These are phyloP conservation scores for Eumacrocentrus americanus DNA, from an alignment of 2,888 invertebrate genomes.

Conservation along the genomic window DNA sequence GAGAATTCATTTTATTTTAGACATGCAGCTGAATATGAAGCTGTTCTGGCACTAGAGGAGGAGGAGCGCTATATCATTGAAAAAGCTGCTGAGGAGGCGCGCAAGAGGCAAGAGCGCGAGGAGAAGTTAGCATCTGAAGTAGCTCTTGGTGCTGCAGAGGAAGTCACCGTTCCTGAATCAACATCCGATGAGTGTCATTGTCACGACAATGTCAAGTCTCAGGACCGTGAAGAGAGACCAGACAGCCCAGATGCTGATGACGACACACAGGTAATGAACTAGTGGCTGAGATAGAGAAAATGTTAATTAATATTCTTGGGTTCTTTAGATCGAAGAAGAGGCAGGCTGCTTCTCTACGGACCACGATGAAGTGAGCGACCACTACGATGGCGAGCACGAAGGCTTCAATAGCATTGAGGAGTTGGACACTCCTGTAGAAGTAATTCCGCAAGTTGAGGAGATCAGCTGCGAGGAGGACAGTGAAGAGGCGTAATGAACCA, in stretches of 20 bases:
- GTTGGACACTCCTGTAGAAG: constrained; percentile 32
- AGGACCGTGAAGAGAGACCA: constrained; percentile 52
- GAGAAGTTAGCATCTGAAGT: constrained; percentile 68
- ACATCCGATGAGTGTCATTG: constrained; percentile 43
- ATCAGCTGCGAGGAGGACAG: constrained; percentile 35
- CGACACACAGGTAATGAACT: constrained; percentile 49
- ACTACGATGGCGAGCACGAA: constrained; percentile 36
- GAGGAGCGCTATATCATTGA: constrained; percentile 64
- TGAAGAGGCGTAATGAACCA: constrained; percentile 10
- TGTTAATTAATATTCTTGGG: background rate
- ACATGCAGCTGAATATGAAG: constrained; percentile 46
- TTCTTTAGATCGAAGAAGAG: constrained; percentile 35
- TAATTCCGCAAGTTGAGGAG: constrained; percentile 38
- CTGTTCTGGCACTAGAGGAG: constrained; percentile 48
- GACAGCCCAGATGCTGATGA: constrained; percentile 50
- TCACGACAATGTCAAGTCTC: constrained; percentile 45
- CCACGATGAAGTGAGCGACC: constrained; percentile 37
- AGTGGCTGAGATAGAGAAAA: background rate
- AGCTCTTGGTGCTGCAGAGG: constrained; percentile 33
- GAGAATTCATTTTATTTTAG: constrained; percentile 27
- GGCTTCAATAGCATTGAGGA: constrained; percentile 38
- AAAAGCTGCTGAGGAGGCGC: constrained; percentile 64
- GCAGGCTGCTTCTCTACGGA: constrained; percentile 35
- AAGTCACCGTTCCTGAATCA: constrained; percentile 37
- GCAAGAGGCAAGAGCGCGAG: constrained; percentile 68